A percentile compares a stretch with the other conserved stretches of the same genome.
These are phyloP conservation scores for Patagioenas fasciata DNA, from an alignment of 2,113 vertebrate genomes.

Conservation along the genomic window DNA sequence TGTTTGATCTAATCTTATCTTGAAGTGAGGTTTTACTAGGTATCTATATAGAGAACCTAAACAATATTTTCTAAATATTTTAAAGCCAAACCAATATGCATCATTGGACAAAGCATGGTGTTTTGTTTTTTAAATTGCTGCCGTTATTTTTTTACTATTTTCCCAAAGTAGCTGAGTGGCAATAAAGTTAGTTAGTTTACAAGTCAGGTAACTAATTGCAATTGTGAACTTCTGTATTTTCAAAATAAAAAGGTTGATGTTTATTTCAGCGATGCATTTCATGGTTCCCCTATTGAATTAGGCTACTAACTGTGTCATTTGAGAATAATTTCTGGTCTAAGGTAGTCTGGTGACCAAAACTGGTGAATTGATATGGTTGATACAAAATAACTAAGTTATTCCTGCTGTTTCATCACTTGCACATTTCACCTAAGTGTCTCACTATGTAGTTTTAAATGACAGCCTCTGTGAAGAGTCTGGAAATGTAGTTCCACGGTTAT, in stretches of 20 bases:
- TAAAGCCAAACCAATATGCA: neutral
- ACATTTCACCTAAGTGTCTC: neutral
- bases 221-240: neutral
- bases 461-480: neutral
- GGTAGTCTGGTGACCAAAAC: neutral
- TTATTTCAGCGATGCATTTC: neutral
- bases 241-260: neutral
- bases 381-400: neutral
- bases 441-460: neutral
- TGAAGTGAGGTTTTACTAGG: neutral
- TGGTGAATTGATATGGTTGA: neutral
- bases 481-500: neutral
- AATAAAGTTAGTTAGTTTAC: neutral
- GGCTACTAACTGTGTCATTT: neutral
- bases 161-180: neutral
- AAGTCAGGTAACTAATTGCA: neutral
- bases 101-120: neutral
- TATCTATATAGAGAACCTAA: neutral
- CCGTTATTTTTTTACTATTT: neutral
- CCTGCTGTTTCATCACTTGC: neutral
- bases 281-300: neutral
- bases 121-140: neutral
- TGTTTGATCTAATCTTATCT: neutral
- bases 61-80: neutral
- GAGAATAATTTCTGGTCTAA: neutral